Conservation (phyloP, 2,888 invertebrate genomes). For the Drosophila parthenogenetica region DNA sequence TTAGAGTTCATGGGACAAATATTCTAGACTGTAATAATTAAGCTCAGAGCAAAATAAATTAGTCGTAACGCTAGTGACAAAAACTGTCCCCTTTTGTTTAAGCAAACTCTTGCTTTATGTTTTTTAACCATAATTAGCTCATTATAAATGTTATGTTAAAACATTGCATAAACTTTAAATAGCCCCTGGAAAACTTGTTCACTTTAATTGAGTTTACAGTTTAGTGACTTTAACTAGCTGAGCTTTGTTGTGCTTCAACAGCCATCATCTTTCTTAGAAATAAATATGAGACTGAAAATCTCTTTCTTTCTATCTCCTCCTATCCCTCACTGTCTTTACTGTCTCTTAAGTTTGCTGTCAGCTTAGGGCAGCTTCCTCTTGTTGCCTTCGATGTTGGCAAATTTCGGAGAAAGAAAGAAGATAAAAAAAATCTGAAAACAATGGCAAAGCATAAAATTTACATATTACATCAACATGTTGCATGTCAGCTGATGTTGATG, state of each 20-base stretch:
- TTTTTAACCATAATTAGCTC: background rate
- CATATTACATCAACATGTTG: conserved; percentile 81
- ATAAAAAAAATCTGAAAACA: conserved; percentile 61
- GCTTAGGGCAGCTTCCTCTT: conserved; percentile 43
- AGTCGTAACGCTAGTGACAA: background rate
- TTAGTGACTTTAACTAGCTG: conserved; percentile 1
- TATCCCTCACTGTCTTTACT: background rate
- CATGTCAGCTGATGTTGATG: conserved; percentile 53
- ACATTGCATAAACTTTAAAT: background rate
- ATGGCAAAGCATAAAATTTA: conserved; percentile 69
- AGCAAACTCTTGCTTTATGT: no score
- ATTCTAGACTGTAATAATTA: background rate
- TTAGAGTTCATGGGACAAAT: no score
- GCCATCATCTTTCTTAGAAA: background rate
- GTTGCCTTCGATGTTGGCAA: conserved; percentile 47
- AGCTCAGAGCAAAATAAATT: background rate
- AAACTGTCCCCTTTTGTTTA: no score
- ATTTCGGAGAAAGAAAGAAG: conserved; percentile 61
- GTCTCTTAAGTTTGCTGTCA: background rate
- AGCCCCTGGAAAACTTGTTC: background rate
- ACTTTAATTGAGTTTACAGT: background rate
- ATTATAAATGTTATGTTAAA: no score
- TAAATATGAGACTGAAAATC: background rate
- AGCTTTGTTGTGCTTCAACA: conserved; percentile 4
- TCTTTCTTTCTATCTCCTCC: background rate